Evolutionary conservation across 2,888 invertebrate species (phyloP), one percentile per base, ranked within the genome.

Genomic region (Artemia sinica): DNA sequence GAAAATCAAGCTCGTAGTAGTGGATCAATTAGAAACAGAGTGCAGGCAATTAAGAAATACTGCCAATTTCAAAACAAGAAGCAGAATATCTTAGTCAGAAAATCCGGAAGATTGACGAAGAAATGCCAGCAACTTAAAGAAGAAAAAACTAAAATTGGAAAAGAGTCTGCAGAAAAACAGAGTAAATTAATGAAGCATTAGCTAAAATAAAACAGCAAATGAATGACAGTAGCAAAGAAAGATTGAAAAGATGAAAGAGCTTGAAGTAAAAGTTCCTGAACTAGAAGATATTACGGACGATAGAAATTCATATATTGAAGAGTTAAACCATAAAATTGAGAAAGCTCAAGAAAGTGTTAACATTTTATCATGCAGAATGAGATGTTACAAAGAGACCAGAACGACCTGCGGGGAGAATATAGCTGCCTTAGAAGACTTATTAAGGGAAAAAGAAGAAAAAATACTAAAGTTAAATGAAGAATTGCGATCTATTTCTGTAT

Each of bases 161-260:
- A 58, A n/a, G 58, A 58, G 10, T 14, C n/a, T 58, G 18, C n/a
- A 18, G 58, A 58, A 14, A 58, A 58, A 58, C 58, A 58, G 8
- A 10, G n/a, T 1, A 58, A 18, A 58, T 18, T 14, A 18, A n/a
- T 14, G 58, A 58, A 58, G 58, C 58, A 58, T 18, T 58, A 14
- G 58, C 58, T 8, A 58, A 58, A 10, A 58, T 58, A n/a, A 58
- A 58, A 18, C 58, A 58, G 58, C 58, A 58, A 18, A 14, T 58
- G 58, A 58, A 58, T 18, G 58, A 58, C n/a, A n/a, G 8, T 9
- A 18, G 14, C 14, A n/a, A 58, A 58, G 58, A 58, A 18, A 18
- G 58, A 58, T n/a, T 14, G 58, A 58, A 58, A 58, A n/a, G n/a
- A 58, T 58, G 9, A 58, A 58, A 58, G 58, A 58, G 58, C 58